Evolutionary conservation across 2,797 vertebrate species (phyloP).

Genomic region (Brachymystax lenok): DNA sequence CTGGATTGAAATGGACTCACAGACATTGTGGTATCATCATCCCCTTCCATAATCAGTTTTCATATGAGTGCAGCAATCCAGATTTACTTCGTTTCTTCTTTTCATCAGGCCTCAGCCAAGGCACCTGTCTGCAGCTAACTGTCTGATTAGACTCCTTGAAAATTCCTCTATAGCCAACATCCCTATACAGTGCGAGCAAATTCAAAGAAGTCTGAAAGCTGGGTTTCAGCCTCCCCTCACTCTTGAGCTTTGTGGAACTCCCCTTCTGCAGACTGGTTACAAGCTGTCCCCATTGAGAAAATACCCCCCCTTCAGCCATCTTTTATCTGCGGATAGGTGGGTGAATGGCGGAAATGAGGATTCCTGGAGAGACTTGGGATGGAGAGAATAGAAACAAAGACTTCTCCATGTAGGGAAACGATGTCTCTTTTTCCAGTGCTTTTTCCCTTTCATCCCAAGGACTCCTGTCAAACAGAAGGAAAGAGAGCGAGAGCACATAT

Average conservation of each 20-base stretch:
- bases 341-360: slow-evolving; percentile 81
- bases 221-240: slow-evolving; percentile 70
- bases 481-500: slow-evolving; percentile 76
- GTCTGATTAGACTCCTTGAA: slow-evolving; percentile 65
- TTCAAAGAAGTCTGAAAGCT: slow-evolving; percentile 75
- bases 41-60: slow-evolving; percentile 20
- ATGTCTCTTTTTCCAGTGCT: slow-evolving; percentile 76
- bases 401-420: slow-evolving; percentile 77
- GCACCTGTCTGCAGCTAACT: slow-evolving; percentile 14
- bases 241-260: slow-evolving; percentile 68
- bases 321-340: slow-evolving; percentile 79
- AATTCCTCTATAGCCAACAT: slow-evolving; percentile 60
- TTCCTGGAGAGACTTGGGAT: slow-evolving; percentile 78
- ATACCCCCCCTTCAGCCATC: slow-evolving; percentile 70
- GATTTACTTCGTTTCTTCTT: slow-evolving; percentile 1
- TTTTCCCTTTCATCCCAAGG: slow-evolving; percentile 76
- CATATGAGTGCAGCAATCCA: background rate
- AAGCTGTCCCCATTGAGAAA: slow-evolving; percentile 78
- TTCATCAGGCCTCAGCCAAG: background rate
- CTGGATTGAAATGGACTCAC: slow-evolving; percentile 21
- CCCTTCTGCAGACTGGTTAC: slow-evolving; percentile 73
- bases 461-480: slow-evolving; percentile 75
- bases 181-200: slow-evolving; percentile 60
- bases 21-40: slow-evolving; percentile 21
- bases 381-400: slow-evolving; percentile 81